Evolutionary conservation across 2,888 invertebrate genomes (phyloP), one percentile per base, ranked within the genome.

Genomic region (Diarsia brunnea): DNA sequence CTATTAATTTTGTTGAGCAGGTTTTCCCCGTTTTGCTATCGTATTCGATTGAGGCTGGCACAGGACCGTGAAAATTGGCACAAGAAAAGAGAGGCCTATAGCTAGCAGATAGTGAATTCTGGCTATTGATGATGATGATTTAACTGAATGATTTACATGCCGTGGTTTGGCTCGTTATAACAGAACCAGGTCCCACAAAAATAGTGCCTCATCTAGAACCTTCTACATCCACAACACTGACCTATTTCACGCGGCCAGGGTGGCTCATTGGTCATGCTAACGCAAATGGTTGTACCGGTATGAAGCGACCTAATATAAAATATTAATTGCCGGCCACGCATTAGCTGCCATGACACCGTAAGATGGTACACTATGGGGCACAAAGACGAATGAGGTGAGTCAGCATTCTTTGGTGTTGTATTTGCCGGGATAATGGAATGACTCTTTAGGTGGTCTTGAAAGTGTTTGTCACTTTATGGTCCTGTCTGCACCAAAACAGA

Each of bases 211-310:
- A 64, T 84, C 77, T 71, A 77, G 82, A 60, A 73, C 5, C 2
- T 49, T 2, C 11, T 71, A 84, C 3, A 64, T 72, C 84, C 12
- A n/a, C 11, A 4, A 24, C 31, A 55, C 49, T 81, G 81, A 84
- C 83, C 83, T 83, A 84, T 45, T 86, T 88, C 68, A 73, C 74
- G 55, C 58, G 66, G 55, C 72, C 58, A 31, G 51, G 76, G 61
- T 16, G 69, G 49, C 78, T 79, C 87, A 88, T 88, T 88, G 87
- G 86, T 87, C 87, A 85, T 85, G 79, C 78, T 87, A 88, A 89
- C 81, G 82, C 79, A 85, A 84, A 84, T 84, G 85, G 77, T 75
- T 80, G 69, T 77, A 67, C 88, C 70, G 73, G 84, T 87, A 86
- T 88, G 75, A 87, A 79, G 68, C 27, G 77, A 81, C 81, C 87